A percentile compares a stretch with the other conserved stretches of the same genome.
phyloP scores from a whole-genome alignment of 2,888 invertebrate genomes.

The Acanthosoma haemorrhoidale region DNA sequence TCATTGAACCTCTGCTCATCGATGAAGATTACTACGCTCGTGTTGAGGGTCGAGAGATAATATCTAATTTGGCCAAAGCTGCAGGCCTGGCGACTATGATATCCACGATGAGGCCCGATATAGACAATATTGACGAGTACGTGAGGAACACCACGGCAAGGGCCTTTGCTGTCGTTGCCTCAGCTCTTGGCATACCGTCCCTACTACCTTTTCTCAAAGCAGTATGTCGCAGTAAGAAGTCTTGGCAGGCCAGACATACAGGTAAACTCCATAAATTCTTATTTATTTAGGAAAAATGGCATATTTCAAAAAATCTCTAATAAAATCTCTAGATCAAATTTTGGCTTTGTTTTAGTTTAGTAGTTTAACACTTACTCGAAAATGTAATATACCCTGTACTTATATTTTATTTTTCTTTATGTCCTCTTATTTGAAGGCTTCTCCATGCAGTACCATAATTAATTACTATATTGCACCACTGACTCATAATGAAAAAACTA shows the following conservation, averaged over 20 bases:
- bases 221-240: conserved; percentile 97
- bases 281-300: too few relatives aligned
- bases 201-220: conserved; percentile 96
- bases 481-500: too few relatives aligned
- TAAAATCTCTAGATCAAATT: too few relatives aligned
- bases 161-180: conserved; percentile 99
- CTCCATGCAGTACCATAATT: too few relatives aligned
- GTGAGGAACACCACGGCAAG: conserved; percentile 98
- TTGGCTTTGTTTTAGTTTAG: too few relatives aligned
- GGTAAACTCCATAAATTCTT: too few relatives aligned
- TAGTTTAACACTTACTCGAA: too few relatives aligned
- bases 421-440: too few relatives aligned
- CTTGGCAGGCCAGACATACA: conserved; percentile 81
- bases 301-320: too few relatives aligned
- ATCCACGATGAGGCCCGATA: conserved; percentile 99
- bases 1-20: conserved; percentile 95
- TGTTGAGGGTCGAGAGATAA: conserved; percentile 98
- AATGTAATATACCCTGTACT: too few relatives aligned
- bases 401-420: too few relatives aligned
- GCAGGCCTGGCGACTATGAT: conserved; percentile 99
- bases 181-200: conserved; percentile 96
- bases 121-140: conserved; percentile 99
- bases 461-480: too few relatives aligned
- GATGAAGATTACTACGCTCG: conserved; percentile 99
- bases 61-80: conserved; percentile 97